Evolutionary conservation across 2,888 invertebrate species (phyloP), one percentile per base, ranked within the genome.

Genomic region (Silvanus unidentatus): DNA sequence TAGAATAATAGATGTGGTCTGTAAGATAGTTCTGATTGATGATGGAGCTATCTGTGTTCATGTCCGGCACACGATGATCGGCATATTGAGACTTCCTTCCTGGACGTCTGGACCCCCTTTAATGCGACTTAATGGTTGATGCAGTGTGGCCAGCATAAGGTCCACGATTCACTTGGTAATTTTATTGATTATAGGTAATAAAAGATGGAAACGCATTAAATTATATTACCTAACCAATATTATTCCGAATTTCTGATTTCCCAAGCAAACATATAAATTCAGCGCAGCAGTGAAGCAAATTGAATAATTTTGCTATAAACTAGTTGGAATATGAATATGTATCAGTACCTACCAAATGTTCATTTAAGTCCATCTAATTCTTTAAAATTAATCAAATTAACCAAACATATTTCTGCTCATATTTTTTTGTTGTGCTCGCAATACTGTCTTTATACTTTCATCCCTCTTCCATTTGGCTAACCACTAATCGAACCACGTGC

Each of bases 61-160:
- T 61, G 67, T 68, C 67, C 66, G 66, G 65, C 65, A 52, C 62
- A 62, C 61, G 67, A 67, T 66, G 67, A 66, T 64, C 64, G 65
- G 64, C 70, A 69, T 69, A 69, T 70, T 69, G 70, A 65, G 65
- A 67, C 67, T 69, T 69, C 68, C 69, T 70, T 69, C 68, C 70
- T 62, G 60, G 55, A 57, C 62, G 61, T 57, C 62, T 60, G 62
- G 48, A 5, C 59, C 3, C 22, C 22, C 58, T 59, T 22, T 8
- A 22, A 22, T 22, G 8, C 22, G 22, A 5, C 3, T 22, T 5
- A 5, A 22, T 22, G 22, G 22, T 22, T 57, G 48, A 22, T 22
- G 56, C 54, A 57, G 51, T 54, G 56, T 50, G 58, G 47, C 54
- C 28, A 30, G 15, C 40, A 12, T 11, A 45, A 36, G 48, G 36